Evolutionary conservation across 1,140 invertebrate genomes (phyloP).

Genomic region (Bacillus rossius): DNA sequence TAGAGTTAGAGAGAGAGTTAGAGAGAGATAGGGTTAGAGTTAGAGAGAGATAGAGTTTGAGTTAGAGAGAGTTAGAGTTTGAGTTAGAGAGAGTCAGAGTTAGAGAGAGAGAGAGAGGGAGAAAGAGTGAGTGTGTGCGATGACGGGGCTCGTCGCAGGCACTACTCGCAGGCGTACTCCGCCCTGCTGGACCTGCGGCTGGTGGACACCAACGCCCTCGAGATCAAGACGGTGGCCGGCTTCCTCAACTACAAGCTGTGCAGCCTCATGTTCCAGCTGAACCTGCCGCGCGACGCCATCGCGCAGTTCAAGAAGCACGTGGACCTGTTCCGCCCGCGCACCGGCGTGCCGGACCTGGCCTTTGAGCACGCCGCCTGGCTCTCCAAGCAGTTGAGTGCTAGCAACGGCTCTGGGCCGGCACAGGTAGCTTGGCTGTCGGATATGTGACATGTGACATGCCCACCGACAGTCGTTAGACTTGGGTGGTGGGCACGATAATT

Average conservation of each 20-base stretch:
- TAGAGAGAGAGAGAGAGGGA: too few species aligned
- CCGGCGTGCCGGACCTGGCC: conserved; percentile 72
- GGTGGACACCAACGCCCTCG: conserved; percentile 84
- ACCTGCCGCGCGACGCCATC: conserved; percentile 88
- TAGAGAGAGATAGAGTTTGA: too few species aligned
- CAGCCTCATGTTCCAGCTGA: conserved; percentile 79
- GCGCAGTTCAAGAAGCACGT: conserved; percentile 88
- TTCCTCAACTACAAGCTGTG: conserved; percentile 96
- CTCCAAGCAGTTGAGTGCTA: conserved; percentile 95
- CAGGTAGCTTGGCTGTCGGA: too few species aligned
- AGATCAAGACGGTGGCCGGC: conserved; percentile 92
- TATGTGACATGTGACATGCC: too few species aligned
- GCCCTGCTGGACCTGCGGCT: conserved; percentile 82
- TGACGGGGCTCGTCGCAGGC: conserved; percentile 49
- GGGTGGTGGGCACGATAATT: too few species aligned
- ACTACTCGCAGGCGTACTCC: conserved; percentile 90
- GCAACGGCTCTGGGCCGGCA: too few species aligned
- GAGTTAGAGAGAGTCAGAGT: too few species aligned
- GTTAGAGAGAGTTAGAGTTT: too few species aligned
- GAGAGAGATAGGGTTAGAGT: too few species aligned
- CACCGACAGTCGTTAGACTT: too few species aligned
- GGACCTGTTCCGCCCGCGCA: conserved; percentile 75
- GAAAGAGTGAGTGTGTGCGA: too few species aligned
- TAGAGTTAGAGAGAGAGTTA: too few species aligned
- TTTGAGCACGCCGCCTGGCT: conserved; percentile 98